Percentiles rank a stretch among this genome's conserved stretches.
phyloP scores from a whole-genome alignment of 2,113 vertebrate genomes.

The Malurus melanocephalus region DNA sequence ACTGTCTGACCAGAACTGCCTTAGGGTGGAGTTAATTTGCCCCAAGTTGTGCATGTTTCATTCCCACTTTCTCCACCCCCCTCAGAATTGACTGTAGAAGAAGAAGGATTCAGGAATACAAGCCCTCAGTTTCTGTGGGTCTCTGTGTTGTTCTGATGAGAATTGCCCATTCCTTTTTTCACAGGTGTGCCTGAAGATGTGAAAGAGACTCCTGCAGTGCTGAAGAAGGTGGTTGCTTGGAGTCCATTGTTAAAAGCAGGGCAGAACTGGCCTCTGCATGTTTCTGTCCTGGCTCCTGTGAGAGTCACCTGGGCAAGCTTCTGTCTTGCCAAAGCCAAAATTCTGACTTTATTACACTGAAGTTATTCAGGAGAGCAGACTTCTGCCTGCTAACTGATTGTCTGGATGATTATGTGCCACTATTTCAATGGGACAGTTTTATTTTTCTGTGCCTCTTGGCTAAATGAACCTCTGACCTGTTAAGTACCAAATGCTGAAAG shows the following conservation, averaged over 20 bases:
- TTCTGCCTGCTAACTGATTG: background rate
- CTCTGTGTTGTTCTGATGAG: background rate
- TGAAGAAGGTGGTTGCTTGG: background rate
- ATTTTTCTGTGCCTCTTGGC: background rate
- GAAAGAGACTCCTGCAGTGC: background rate
- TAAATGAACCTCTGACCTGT: constrained; percentile 11
- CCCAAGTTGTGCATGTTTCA: background rate
- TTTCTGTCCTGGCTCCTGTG: background rate
- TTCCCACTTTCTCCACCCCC: background rate
- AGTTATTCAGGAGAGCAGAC: background rate
- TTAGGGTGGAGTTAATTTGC: background rate
- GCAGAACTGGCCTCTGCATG: background rate
- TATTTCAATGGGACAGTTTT: constrained; percentile 1
- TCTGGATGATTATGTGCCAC: background rate
- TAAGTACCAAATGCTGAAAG: constrained; percentile 6
- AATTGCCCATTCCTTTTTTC: background rate
- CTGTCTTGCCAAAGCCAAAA: background rate
- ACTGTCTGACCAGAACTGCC: background rate
- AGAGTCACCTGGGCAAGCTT: background rate
- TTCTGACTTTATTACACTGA: background rate
- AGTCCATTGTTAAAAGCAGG: background rate
- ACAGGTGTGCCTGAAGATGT: background rate
- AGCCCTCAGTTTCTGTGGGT: background rate
- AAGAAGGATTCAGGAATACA: background rate
- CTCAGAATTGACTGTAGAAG: background rate